Evolutionary conservation across 2,797 vertebrate genomes (phyloP).

Genomic region (Anomalospiza imberbis): DNA sequence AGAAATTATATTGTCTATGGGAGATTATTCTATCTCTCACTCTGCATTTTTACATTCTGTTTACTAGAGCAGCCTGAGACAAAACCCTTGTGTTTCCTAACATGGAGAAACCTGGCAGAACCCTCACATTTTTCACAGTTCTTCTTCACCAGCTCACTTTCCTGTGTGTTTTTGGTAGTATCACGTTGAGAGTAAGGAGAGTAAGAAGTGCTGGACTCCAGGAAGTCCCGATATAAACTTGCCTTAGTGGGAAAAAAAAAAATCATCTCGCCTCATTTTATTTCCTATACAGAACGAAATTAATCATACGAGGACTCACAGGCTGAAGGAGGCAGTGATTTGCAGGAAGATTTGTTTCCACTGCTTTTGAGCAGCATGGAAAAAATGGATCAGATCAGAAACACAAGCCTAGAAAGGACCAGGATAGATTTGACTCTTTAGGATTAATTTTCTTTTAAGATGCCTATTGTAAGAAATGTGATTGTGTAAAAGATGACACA

Average conservation of each 20-base stretch:
- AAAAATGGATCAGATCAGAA: neutral
- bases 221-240: neutral
- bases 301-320: conserved; percentile 17
- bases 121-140: neutral
- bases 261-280: neutral
- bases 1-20: conserved; percentile 23
- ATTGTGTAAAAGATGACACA: neutral
- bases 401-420: neutral
- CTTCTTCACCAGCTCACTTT: neutral
- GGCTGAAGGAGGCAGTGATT: neutral
- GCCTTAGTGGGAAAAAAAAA: neutral
- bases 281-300: neutral
- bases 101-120: neutral
- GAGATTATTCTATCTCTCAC: conserved; percentile 48
- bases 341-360: neutral
- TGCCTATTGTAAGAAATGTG: neutral
- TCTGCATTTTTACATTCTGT: conserved; percentile 32
- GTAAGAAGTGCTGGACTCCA: neutral
- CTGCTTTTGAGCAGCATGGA: neutral
- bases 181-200: neutral
- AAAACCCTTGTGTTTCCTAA: conserved; percentile 26
- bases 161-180: neutral
- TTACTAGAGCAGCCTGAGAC: conserved; percentile 42
- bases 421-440: neutral
- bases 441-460: neutral